phyloP scores from a whole-genome alignment of 2,113 vertebrate genomes.

The Peromyscus maniculatus region DNA sequence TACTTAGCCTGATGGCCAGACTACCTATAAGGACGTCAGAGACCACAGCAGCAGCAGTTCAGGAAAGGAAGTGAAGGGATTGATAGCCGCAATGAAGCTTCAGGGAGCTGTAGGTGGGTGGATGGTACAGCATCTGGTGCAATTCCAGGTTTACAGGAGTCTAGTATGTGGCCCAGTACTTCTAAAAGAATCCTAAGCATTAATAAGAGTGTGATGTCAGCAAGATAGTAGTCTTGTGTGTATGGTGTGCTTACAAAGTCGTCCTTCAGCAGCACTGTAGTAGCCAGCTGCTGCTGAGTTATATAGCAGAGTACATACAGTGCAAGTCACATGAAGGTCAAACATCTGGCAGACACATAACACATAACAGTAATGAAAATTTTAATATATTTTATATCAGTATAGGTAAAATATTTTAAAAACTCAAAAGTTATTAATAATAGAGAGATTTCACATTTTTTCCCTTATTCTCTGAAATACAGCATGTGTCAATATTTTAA shows the following conservation, averaged over 20 bases:
- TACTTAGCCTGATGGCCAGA: constrained; percentile 39
- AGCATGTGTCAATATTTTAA: background rate
- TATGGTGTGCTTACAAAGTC: background rate
- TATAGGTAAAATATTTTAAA: constrained; percentile 40
- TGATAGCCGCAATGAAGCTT: background rate
- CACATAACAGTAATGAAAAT: background rate
- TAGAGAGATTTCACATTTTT: background rate
- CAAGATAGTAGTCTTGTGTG: background rate
- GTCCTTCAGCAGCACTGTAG: background rate
- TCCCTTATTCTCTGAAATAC: constrained; percentile 29
- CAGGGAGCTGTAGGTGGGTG: constrained; percentile 26
- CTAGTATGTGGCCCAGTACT: background rate
- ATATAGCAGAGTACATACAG: background rate
- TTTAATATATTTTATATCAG: background rate
- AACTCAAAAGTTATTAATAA: background rate
- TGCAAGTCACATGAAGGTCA: background rate
- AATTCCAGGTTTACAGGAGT: background rate
- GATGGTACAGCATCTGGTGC: background rate
- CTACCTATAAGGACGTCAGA: background rate
- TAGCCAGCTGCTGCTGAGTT: background rate
- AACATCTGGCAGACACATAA: background rate
- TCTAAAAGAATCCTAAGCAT: background rate
- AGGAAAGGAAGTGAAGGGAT: constrained; percentile 63
- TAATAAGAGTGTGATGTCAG: background rate
- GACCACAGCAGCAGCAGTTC: constrained; percentile 31